Evolutionary conservation across 2,888 invertebrate species (phyloP).

Genomic region (Aelia acuminata): DNA sequence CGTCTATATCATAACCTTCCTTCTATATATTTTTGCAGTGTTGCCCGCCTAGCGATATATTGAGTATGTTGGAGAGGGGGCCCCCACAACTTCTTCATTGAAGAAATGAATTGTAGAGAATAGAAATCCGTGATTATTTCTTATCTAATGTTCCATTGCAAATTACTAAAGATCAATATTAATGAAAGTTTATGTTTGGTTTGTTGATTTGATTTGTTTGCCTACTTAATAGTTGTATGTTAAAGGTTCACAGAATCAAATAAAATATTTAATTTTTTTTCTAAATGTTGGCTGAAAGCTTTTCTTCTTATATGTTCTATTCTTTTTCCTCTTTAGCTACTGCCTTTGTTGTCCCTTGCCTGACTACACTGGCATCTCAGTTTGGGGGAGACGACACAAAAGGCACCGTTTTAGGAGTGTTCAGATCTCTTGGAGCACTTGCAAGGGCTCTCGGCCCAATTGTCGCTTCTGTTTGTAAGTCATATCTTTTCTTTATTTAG

Average conservation of each 20-base stretch:
- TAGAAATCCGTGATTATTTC: too few species aligned
- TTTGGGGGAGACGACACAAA: constrained; percentile 87
- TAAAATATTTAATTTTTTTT: neutral
- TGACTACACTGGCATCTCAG: constrained; percentile 92
- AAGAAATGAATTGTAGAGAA: too few species aligned
- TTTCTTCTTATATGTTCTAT: neutral
- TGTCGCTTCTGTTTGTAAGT: constrained; percentile 83
- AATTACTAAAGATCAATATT: too few species aligned
- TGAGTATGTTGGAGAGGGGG: too few species aligned
- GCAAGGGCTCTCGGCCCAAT: constrained; percentile 94
- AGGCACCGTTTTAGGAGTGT: constrained; percentile 93
- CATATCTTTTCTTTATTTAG: neutral
- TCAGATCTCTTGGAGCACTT: constrained; percentile 93
- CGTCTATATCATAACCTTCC: too few species aligned
- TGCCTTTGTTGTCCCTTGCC: constrained; percentile 94
- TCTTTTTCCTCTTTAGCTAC: constrained; percentile 75
- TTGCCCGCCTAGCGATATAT: too few species aligned
- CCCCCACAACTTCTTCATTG: too few species aligned
- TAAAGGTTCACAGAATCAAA: neutral
- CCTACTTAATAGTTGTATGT: too few species aligned
- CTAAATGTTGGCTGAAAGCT: neutral
- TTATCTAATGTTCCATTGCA: too few species aligned
- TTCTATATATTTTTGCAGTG: too few species aligned
- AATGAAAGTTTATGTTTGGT: too few species aligned
- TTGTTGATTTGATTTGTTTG: too few species aligned